Conservation (phyloP, 1,140 invertebrate species). For the Bombus superbus region DNA sequence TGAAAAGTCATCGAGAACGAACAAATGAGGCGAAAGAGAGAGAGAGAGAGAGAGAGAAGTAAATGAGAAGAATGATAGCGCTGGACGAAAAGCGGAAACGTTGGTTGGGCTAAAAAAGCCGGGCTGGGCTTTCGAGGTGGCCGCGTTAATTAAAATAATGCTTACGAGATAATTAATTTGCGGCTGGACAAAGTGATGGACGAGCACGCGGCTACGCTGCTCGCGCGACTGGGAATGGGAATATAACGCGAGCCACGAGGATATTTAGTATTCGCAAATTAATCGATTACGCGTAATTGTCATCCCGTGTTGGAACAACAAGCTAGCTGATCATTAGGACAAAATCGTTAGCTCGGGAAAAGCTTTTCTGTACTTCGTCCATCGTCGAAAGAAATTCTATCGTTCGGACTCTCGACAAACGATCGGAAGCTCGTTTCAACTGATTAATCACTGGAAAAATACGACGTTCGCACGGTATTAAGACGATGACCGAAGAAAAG, state of each 20-base stretch:
- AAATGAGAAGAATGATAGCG: background rate
- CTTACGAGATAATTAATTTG: slow-evolving; percentile 72
- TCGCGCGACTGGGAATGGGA: slow-evolving; percentile 12
- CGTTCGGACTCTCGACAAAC: rapidly evolving
- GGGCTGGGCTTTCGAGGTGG: slow-evolving; percentile 24
- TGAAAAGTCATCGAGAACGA: too few species aligned
- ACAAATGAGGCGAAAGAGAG: too few species aligned
- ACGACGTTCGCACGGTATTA: slow-evolving; percentile 16
- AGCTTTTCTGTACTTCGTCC: too few species aligned
- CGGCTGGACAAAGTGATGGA: slow-evolving; percentile 66
- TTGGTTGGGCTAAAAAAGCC: background rate
- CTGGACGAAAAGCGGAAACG: background rate
- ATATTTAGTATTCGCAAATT: slow-evolving; percentile 62
- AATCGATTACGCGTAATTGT: slow-evolving; percentile 69
- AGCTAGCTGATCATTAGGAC: background rate
- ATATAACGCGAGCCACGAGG: slow-evolving; percentile 47
- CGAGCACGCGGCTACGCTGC: slow-evolving; percentile 52
- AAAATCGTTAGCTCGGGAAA: background rate
- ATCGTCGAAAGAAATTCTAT: background rate
- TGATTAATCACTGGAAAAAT: slow-evolving; percentile 17
- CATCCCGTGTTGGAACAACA: background rate
- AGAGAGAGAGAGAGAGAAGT: background rate
- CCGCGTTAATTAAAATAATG: slow-evolving; percentile 70
- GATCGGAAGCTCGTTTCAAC: background rate
- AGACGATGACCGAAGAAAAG: background rate